Base-by-base conservation (phyloP, 2,888 invertebrate genomes). In the Ceramica pisi region DNA sequence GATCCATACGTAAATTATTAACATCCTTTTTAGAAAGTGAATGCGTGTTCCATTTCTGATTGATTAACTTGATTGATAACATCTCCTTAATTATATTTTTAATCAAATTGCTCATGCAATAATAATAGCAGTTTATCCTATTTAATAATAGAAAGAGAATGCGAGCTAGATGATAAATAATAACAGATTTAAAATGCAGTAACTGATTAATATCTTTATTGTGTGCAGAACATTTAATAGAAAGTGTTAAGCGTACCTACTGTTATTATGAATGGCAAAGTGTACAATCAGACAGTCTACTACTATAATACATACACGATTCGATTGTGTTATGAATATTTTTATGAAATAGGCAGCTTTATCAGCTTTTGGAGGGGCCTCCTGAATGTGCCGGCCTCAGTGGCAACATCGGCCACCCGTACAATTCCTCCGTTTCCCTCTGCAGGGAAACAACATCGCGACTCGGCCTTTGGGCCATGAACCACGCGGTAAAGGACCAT, bases 201-300 rank as follows among this genome's bases (percentile, higher is more conserved):
- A 73, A 66, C 77, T 67, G 83, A 83, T 83, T 63, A 7, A 55
- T 80, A 83, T 83, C 83, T 66, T 59, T 35, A 71, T 74, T 70
- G 64, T 81, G 26, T 55, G 61, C 53, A 48, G 35, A 67, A 64
- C 26, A 60, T 67, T 64, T 66, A 55, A 51, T 69, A 82, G 79
- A 81, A 81, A 82, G 82, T 77, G 8, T 12, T 8, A 16, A 44
- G 26, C 51, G 41, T 41, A 14, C 21, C 59, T 50, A 57, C 67
- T 74, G 23, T 78, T 66, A 44, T 67, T 38, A 60, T 71, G 38
- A 71, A 75, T 65, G 50, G 61, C 38, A 56, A 35, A 48, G 8
- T 55, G 60, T 60, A 60, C 55, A 8, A 12, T 10, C 50, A 55
- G 44, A 5, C 12, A 38, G 51, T 38, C 56, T 51, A 21, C n/a